These are phyloP conservation scores for Amiota communis DNA, from an alignment of 2,888 invertebrate species.

Conservation along the genomic window DNA sequence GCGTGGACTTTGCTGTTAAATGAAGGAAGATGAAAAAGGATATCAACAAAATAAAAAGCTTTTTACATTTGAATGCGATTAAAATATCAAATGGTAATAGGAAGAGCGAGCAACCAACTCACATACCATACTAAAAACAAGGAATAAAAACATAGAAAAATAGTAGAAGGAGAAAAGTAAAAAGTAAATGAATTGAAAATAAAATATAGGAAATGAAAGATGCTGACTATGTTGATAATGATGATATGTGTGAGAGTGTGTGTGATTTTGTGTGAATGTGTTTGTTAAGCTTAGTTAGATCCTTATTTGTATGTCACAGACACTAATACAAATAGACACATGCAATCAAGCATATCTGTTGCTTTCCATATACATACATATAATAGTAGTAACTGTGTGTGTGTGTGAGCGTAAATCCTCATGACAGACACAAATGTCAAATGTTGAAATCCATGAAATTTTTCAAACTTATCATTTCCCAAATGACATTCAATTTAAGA, in stretches of 20 bases:
- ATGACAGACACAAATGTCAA: conserved; percentile 10
- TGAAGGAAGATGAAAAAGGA: neutral
- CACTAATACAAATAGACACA: neutral
- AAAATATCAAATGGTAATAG: conserved; percentile 14
- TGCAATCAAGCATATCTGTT: conserved; percentile 6
- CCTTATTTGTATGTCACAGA: neutral
- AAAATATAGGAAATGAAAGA: too few species aligned
- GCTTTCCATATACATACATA: neutral
- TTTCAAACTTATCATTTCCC: too few species aligned
- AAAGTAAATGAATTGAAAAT: too few species aligned
- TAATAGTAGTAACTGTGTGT: neutral
- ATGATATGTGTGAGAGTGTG: neutral
- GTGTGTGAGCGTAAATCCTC: neutral
- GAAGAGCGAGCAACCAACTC: neutral
- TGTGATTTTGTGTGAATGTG: neutral
- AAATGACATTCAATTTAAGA: too few species aligned
- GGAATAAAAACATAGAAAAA: too few species aligned
- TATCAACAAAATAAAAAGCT: conserved; percentile 8
- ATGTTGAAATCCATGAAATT: neutral
- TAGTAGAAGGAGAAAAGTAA: too few species aligned
- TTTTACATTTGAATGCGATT: conserved; percentile 13
- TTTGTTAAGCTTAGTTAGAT: neutral
- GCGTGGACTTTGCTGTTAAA: too few species aligned
- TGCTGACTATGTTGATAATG: too few species aligned
- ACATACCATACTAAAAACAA: too few species aligned